A percentile compares a stretch with the other conserved stretches of the same genome.
Evolutionary conservation across 2,113 vertebrate genomes (phyloP).

Genomic region (Cryptomyrus ogoouensis): DNA sequence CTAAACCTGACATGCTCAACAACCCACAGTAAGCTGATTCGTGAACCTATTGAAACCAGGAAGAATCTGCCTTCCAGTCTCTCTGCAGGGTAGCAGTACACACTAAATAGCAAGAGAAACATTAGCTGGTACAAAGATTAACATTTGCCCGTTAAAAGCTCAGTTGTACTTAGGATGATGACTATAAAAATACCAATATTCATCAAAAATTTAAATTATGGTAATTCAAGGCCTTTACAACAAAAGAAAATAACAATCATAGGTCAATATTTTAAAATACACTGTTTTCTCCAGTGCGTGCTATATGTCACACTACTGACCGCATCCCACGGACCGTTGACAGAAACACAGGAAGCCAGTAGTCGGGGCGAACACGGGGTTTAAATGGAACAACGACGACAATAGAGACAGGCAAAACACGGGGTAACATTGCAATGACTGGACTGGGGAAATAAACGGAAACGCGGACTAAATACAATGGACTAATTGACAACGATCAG

Average conservation of each 20-base stretch:
- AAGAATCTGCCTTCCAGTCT: neutral
- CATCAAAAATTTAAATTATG: neutral
- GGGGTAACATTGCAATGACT: too few species aligned
- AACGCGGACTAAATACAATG: too few species aligned
- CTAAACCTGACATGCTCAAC: neutral
- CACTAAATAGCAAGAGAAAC: neutral
- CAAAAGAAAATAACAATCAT: neutral
- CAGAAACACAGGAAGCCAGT: too few species aligned
- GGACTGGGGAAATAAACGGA: too few species aligned
- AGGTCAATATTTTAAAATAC: neutral
- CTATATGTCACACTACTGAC: too few species aligned
- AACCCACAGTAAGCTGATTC: neutral
- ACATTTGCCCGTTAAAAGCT: neutral
- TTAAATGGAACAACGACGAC: too few species aligned
- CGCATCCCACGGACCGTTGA: too few species aligned
- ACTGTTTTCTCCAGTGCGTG: neutral
- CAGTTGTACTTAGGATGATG: neutral
- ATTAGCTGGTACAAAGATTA: neutral
- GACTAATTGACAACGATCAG: too few species aligned
- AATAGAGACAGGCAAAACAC: too few species aligned
- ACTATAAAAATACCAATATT: neutral
- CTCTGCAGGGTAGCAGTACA: neutral
- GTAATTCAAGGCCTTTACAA: neutral
- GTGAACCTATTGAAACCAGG: neutral
- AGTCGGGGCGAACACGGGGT: too few species aligned